Evolutionary conservation across 2,797 vertebrate species (phyloP).

Genomic region (Poeciliopsis gracilis): DNA sequence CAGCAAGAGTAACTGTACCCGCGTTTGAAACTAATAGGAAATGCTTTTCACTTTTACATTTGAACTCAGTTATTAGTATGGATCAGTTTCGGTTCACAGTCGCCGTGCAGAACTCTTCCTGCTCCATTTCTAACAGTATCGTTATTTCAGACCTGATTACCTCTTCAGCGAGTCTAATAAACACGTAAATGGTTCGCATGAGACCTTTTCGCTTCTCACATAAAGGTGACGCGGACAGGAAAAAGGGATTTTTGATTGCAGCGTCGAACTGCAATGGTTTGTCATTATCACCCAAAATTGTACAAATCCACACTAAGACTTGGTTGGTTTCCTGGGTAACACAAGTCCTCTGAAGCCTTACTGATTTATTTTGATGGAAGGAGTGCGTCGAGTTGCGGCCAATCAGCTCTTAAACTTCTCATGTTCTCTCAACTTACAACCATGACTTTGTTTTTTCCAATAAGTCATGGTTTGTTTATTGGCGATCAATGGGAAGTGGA

Average conservation of each 20-base stretch:
- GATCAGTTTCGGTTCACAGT: neutral
- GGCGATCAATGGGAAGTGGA: neutral
- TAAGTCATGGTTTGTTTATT: too few species aligned
- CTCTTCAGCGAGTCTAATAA: neutral
- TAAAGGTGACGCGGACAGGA: neutral
- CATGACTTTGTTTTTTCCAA: neutral
- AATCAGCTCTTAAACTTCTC: neutral
- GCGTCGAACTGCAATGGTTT: neutral
- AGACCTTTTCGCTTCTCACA: neutral
- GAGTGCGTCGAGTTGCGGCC: neutral
- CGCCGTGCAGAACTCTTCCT: too few species aligned
- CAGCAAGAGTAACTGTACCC: neutral
- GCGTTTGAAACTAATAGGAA: neutral
- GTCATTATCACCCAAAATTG: neutral
- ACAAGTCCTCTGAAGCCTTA: neutral
- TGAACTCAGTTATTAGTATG: neutral
- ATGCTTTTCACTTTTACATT: neutral
- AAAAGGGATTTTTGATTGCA: neutral
- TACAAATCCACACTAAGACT: neutral
- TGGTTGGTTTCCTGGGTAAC: neutral
- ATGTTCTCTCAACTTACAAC: neutral
- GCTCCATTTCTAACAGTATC: neutral
- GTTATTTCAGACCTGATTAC: neutral
- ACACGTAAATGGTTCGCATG: neutral
- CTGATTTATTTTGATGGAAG: neutral